These are phyloP conservation scores for Pantala flavescens DNA, from an alignment of 1,140 invertebrate genomes.

Conservation along the genomic window DNA sequence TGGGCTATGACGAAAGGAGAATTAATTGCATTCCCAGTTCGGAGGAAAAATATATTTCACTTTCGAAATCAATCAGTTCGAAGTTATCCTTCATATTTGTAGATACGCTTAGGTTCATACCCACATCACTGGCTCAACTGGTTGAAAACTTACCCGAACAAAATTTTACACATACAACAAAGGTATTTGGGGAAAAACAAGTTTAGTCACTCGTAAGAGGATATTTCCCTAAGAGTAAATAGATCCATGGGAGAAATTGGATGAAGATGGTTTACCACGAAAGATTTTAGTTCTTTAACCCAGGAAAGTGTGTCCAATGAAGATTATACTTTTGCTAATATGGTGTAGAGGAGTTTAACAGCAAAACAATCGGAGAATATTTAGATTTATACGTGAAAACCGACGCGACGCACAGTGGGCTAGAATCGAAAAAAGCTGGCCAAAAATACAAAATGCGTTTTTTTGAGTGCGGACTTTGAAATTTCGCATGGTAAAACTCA, in stretches of 20 bases:
- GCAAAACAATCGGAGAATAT: too few relatives aligned
- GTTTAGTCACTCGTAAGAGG: background rate
- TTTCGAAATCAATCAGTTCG: background rate
- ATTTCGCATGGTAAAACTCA: too few relatives aligned
- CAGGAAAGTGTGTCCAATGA: background rate
- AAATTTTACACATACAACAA: background rate
- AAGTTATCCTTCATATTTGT: background rate
- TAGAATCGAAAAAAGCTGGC: too few relatives aligned
- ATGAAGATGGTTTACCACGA: slow-evolving; percentile 26
- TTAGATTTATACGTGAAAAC: too few relatives aligned
- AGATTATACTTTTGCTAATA: background rate
- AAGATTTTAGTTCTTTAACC: slow-evolving; percentile 24
- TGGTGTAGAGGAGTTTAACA: too few relatives aligned
- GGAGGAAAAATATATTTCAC: background rate
- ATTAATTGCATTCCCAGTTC: background rate
- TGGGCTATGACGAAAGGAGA: background rate
- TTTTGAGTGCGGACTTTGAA: too few relatives aligned
- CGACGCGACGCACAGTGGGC: too few relatives aligned
- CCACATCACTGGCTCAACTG: background rate
- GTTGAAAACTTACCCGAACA: background rate
- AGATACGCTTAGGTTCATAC: background rate
- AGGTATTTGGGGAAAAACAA: background rate
- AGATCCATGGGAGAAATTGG: slow-evolving; percentile 24
- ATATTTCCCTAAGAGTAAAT: slow-evolving; percentile 30
- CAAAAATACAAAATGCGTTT: too few relatives aligned